Base-by-base conservation (phyloP, 2,113 vertebrate species). In the Globicephala melas region DNA sequence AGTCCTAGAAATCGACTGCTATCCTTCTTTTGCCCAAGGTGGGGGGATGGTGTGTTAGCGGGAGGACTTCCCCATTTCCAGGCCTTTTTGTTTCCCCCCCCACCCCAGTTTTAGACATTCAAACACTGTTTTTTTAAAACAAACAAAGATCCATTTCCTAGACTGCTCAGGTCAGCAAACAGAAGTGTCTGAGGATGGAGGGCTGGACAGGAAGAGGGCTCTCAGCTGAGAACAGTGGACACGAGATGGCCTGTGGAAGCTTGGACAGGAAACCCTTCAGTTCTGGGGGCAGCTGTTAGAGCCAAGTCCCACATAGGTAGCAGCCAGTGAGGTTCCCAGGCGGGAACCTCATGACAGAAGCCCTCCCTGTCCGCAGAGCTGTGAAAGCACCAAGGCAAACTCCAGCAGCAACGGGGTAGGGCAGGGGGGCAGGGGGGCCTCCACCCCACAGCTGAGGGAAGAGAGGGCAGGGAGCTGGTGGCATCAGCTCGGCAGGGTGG, bases 231-330 rank as follows among this genome's bases (percentile, higher is more conserved):
- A 26, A 55, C 63, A 38, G 89, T 67, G 50, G 80, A 36, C 8
- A 1, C 31, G 38, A 20, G 14, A 25, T n/a, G 13, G 7, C 26
- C 6, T 0, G 0, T 23, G 67, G 91, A 53, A 44, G 60, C 65
- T 5, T 7, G 17, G 53, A 44, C 58, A 50, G 91, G 93, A 96
- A 70, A 62, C 33, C 71, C 93, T 60, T 60, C n/a, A 18, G 81
- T 31, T 76, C 71, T n/a, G 81, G 86, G 77, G 88, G 50, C 76
- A 58, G 23, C n/a, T 17, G 31, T 44, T 50, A 76, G 67, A 81
- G 76, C 87, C 50, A 2, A 60, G 36, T 55, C 58, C 18, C 62
- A 65, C 81, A 28, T 71, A 53, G 85, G 85, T 47, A 81, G 70
- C 71, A 38, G n/a, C 28, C 74, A 17, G 15, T 17, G 41, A 82